These are phyloP conservation scores for Phainopepla nitens DNA, from an alignment of 2,113 vertebrate genomes.

Conservation along the genomic window DNA sequence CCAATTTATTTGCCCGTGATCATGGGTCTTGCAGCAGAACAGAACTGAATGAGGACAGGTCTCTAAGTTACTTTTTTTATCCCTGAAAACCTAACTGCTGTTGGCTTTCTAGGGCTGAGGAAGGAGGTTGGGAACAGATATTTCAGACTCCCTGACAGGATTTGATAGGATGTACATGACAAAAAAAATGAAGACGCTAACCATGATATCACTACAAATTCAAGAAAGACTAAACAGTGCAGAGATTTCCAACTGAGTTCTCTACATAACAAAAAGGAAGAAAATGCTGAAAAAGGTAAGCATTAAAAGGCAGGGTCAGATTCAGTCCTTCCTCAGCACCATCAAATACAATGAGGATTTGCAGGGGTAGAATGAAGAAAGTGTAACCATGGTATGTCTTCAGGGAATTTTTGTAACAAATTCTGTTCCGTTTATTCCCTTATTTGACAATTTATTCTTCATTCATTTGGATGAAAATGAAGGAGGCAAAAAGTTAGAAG, in stretches of 20 bases:
- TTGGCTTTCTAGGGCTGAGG: background rate
- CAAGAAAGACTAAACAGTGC: background rate
- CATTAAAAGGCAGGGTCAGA: background rate
- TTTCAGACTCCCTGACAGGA: background rate
- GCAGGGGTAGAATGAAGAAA: background rate
- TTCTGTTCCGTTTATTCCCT: background rate
- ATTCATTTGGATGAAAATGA: background rate
- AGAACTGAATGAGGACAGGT: background rate
- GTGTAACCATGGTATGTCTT: background rate
- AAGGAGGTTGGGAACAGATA: background rate
- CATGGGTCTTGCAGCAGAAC: background rate
- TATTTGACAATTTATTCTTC: background rate
- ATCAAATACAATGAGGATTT: background rate
- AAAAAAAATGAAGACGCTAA: background rate
- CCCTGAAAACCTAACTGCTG: background rate
- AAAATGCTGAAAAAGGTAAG: background rate
- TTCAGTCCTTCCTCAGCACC: background rate
- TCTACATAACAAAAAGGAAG: background rate
- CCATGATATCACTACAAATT: background rate
- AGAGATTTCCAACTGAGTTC: background rate
- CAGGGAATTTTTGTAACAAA: background rate
- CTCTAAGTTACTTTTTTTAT: background rate
- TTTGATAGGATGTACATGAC: background rate
- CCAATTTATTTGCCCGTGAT: background rate
- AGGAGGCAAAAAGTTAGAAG: background rate